Conservation (phyloP, 2,113 vertebrate genomes). For the Malurus elegans region DNA sequence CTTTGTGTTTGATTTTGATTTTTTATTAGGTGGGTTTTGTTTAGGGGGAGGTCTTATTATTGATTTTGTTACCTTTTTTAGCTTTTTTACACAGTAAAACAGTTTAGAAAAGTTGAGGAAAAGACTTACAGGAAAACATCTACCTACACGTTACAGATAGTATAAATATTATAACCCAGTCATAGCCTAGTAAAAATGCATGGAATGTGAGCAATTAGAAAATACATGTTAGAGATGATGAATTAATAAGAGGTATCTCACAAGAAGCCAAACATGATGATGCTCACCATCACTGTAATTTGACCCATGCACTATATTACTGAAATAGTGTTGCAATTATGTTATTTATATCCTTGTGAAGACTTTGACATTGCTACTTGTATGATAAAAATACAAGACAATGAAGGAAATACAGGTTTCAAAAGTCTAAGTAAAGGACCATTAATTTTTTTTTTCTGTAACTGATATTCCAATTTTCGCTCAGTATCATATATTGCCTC, state of each 20-base stretch:
- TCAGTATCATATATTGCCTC: not conserved
- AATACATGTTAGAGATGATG: not conserved
- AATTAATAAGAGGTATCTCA: not conserved
- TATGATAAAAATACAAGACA: not conserved
- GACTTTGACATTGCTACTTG: rapidly evolving
- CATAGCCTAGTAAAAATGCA: not conserved
- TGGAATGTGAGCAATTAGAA: not conserved
- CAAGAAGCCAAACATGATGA: not conserved
- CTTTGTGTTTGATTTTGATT: not conserved
- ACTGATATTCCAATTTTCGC: not conserved
- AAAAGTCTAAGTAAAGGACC: not conserved
- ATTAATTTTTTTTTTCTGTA: not conserved
- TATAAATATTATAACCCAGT: not conserved
- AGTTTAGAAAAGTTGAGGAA: not conserved
- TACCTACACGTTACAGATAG: not conserved
- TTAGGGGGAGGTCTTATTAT: rapidly evolving
- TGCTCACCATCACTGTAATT: not conserved
- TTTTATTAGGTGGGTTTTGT: not conserved
- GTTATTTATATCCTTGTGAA: not conserved
- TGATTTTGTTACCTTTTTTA: not conserved
- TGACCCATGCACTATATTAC: not conserved
- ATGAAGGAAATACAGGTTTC: not conserved
- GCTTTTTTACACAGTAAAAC: not conserved
- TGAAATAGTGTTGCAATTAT: not conserved
- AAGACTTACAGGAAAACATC: not conserved